phyloP scores from a whole-genome alignment of 2,888 invertebrate genomes.

The Embidobia sp. region DNA sequence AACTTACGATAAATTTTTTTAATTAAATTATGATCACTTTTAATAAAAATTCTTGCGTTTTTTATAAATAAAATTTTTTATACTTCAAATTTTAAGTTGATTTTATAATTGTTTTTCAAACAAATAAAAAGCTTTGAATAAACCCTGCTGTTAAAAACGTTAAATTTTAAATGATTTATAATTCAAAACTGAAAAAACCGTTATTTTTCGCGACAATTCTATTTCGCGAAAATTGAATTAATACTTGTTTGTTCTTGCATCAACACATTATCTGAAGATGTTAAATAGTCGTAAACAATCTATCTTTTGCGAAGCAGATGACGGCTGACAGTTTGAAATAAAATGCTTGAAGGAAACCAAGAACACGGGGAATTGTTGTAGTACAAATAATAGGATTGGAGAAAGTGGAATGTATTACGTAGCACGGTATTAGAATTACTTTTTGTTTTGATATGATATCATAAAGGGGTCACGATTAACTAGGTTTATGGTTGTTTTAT shows the following conservation, averaged over 20 bases:
- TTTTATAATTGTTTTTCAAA: too few species aligned
- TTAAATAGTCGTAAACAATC: slow-evolving; percentile 12
- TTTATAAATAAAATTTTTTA: too few species aligned
- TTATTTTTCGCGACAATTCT: too few species aligned
- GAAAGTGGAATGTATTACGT: slow-evolving; percentile 61
- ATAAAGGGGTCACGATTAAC: slow-evolving; percentile 57
- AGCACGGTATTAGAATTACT: slow-evolving; percentile 50
- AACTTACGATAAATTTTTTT: too few species aligned
- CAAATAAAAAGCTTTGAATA: too few species aligned
- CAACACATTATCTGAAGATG: slow-evolving; percentile 18
- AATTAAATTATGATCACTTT: too few species aligned
- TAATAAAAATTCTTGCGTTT: too few species aligned
- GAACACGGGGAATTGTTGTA: slow-evolving; percentile 39
- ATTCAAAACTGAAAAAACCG: too few species aligned
- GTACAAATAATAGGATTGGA: slow-evolving; percentile 57
- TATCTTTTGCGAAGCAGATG: slow-evolving; percentile 17
- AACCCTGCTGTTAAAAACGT: too few species aligned
- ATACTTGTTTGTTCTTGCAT: slow-evolving; percentile 10
- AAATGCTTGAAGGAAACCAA: slow-evolving; percentile 33
- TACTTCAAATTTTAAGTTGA: too few species aligned
- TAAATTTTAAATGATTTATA: too few species aligned
- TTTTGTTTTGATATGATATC: slow-evolving; percentile 62
- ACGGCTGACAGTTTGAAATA: slow-evolving; percentile 36
- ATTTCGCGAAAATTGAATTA: too few species aligned
- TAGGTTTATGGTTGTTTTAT: slow-evolving; percentile 54